These are phyloP conservation scores for Syngnathus acus DNA, from an alignment of 2,797 vertebrate species.

Conservation along the genomic window DNA sequence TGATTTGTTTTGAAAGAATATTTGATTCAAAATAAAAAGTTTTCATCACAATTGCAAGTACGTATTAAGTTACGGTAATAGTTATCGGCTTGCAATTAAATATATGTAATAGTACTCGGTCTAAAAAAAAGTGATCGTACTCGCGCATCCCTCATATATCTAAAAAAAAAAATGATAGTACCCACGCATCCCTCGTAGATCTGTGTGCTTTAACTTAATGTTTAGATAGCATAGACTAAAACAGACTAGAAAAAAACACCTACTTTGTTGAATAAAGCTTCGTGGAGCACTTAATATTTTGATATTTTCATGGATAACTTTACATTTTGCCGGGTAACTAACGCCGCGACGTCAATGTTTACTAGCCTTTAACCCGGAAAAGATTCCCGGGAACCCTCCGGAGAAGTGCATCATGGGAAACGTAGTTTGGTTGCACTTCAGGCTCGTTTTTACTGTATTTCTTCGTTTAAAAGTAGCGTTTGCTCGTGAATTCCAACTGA, in stretches of 20 bases:
- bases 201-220: neutral
- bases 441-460: neutral
- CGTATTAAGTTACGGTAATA: too few species aligned
- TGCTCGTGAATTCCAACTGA: neutral
- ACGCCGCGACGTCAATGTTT: neutral
- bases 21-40: neutral
- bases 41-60: neutral
- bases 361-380: conserved; percentile 40
- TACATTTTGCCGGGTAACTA: conserved; percentile 25
- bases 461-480: neutral
- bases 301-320: rapidly evolving
- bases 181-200: too few species aligned
- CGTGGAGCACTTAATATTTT: rapidly evolving
- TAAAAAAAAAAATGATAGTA: too few species aligned
- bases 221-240: neutral
- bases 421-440: conserved; percentile 21
- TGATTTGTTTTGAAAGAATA: neutral
- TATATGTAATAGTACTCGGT: too few species aligned
- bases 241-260: neutral
- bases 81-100: too few species aligned
- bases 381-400: neutral
- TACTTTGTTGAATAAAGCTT: neutral
- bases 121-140: too few species aligned
- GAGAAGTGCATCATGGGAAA: conserved; percentile 45
- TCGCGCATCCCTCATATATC: too few species aligned